Base-by-base conservation (phyloP, 1,140 invertebrate species). In the Drosophila insularis region DNA sequence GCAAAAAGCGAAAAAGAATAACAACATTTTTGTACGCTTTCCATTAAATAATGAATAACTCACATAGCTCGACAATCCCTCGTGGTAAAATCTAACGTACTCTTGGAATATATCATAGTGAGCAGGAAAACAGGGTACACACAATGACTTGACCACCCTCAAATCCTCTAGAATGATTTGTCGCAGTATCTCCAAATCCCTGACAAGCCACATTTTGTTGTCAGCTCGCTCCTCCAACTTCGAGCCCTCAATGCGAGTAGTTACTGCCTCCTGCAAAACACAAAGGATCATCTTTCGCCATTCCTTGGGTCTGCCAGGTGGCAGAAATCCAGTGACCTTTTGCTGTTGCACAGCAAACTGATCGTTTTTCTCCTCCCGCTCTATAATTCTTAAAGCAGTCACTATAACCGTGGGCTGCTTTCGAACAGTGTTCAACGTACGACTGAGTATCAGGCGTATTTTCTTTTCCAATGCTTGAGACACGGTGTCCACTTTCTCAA, bases 401-500 rank as follows among this genome's bases (percentile, higher is more conserved):
- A 99, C 99, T 85, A 99, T 98, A 4, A 98, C 95, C 1, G 97
- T 98, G 0, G 98, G 98, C 91, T 99, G 97, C 90, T 98, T 97
- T 8, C 98, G 93, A 0, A 99, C 97, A 4, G 97, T 98, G 85
- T 98, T 98, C 3, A 99, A 93, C 8, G 98, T 98, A 68, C 98
- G 94, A 63, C 96, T 96, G 19, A 99, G 92, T 73, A 99, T 97
- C 6, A 99, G 93, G 91, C 96, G 96, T 14, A 99, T 94, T 91
- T 98, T 97, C 86, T 98, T 98, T 63, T 97, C 97, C 70, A 99
- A 93, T n/a, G 96, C 93, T 65, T 96, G 95, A 0, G 98, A 99
- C 1, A 99, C 94, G 63, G 95, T 95, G 90, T 98, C 97, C 0
- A 99, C 98, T 92, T 99, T 97, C 73, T 97, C 95, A 93, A 99